Evolutionary conservation across 2,888 invertebrate genomes (phyloP), one percentile per base, ranked within the genome.

Genomic region (Nephrotoma guestfalica): DNA sequence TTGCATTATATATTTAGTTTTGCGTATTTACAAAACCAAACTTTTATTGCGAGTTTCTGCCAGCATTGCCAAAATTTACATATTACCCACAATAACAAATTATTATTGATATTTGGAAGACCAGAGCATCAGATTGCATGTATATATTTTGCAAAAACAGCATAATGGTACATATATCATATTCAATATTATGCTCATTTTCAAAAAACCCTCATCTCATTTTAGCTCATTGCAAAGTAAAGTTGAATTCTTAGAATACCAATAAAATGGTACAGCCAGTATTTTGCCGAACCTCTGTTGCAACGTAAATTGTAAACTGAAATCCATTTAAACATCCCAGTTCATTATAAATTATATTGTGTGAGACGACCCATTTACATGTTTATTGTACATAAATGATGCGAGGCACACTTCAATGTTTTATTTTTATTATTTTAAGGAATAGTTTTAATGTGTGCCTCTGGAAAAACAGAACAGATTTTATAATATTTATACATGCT

Each of bases 381-480:
- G 30, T 71, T 30, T 71, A 71, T 71, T 71, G 71, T 71, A 71
- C 42, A 42, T 84, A 41, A 84, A 84, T 84, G 84, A 41, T 84
- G 84, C 18, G 85, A 85, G 85, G 85, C 85, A 85, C 85, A 85
- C 85, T 41, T 42, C 84, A 41, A 84, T 84, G 42, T 84, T 41
- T 84, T 84, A 41, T 84, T 84, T 84, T 84, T 85, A 45, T 30
- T 85, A 11, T 85, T 45, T 18, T 85, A 43, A 18, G 43, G 43
- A 15, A 85, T 18, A 85, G 45, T 85, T 41, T 84, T 41, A 41
- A n/a, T 85, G 85, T 85, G 85, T 85, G 85, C 85, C 85, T 85
- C 85, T 85, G 85, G 85, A 85, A 85, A 71, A 85, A 85, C 43
- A 85, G 85, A 85, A 85, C 85, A 85, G 85, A 85, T 41, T 85